Evolutionary conservation across 2,888 invertebrate species (phyloP).

Genomic region (Mechanitis mazaeus): DNA sequence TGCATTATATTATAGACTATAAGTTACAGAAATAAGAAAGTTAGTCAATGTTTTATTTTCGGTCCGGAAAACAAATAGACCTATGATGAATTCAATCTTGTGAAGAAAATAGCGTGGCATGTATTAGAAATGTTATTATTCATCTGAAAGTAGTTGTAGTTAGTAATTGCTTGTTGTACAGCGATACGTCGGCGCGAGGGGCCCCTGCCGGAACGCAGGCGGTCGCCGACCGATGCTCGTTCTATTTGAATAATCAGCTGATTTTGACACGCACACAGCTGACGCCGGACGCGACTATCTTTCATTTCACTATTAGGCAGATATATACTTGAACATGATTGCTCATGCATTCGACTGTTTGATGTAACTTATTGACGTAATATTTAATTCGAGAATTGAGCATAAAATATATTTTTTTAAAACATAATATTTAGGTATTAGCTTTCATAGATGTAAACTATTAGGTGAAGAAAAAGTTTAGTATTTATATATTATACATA

Average conservation of each 20-base stretch:
- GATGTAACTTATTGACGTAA: no score
- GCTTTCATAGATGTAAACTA: no score
- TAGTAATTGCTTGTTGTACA: constrained; percentile 31
- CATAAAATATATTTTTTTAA: no score
- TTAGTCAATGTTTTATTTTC: no score
- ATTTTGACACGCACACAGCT: constrained; percentile 77
- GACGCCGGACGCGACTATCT: constrained; percentile 67
- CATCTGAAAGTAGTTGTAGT: constrained; percentile 30
- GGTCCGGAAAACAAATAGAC: not conserved
- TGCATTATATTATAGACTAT: no score
- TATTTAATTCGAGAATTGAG: no score
- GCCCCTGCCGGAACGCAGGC: constrained; percentile 40
- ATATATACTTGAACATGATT: no score
- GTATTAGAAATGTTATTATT: constrained; percentile 14
- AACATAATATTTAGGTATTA: no score
- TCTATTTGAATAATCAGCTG: constrained; percentile 78
- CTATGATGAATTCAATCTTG: no score
- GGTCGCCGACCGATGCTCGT: constrained; percentile 67
- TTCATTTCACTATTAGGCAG: constrained; percentile 42
- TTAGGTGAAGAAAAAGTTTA: not conserved
- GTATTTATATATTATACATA: constrained; percentile 13
- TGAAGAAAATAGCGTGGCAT: no score
- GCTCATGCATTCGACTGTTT: no score
- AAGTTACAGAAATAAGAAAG: no score
- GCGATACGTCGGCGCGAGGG: constrained; percentile 34